Evolutionary conservation across 2,797 vertebrate genomes (phyloP).

Genomic region (Buceros bicornis): DNA sequence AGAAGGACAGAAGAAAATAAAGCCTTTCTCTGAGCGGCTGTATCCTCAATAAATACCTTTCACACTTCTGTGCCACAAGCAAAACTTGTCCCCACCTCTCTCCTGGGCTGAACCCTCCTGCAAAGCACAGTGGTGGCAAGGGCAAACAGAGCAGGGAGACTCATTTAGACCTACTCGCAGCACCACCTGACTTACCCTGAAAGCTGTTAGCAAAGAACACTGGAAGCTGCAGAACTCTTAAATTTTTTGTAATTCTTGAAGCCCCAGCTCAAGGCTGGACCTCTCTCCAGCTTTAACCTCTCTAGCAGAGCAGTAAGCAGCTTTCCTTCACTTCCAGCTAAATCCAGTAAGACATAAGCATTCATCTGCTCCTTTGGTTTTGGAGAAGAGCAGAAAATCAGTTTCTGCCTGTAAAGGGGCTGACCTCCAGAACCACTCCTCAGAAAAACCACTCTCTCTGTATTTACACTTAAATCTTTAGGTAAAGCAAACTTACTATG

Average conservation of each 20-base stretch:
- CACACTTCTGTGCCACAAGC: not conserved
- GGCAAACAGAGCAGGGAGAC: not conserved
- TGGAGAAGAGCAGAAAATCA: not conserved
- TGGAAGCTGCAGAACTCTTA: not conserved
- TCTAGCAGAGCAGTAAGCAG: too few species aligned
- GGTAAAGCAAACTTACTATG: not conserved
- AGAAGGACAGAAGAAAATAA: not conserved
- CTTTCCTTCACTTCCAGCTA: not conserved
- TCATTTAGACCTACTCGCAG: not conserved
- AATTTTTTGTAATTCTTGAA: not conserved
- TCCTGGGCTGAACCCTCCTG: not conserved
- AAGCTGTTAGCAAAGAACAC: not conserved
- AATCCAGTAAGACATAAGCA: too few species aligned
- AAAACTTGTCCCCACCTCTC: not conserved
- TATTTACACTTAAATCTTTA: not conserved
- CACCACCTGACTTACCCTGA: too few species aligned
- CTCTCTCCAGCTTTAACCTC: not conserved
- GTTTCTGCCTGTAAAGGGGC: not conserved
- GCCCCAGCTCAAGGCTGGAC: not conserved
- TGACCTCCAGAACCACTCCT: not conserved
- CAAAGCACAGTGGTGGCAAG: fast-evolving
- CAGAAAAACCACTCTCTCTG: not conserved
- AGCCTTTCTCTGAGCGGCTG: not conserved
- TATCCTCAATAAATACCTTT: not conserved
- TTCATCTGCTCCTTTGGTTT: too few species aligned